These are phyloP conservation scores for Lasiommata megera DNA, from an alignment of 2,888 invertebrate genomes.

Conservation along the genomic window DNA sequence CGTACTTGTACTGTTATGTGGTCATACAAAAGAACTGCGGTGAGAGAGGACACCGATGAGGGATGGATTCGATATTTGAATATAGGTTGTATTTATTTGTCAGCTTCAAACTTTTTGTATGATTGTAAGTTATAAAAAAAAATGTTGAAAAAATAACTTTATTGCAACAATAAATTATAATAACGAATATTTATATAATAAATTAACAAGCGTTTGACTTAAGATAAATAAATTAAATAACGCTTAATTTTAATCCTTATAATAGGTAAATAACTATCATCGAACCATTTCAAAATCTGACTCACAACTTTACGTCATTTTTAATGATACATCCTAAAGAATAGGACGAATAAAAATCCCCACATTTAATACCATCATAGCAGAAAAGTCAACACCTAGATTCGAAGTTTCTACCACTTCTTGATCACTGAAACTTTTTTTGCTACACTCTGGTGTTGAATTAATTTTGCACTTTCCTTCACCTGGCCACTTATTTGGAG, in stretches of 20 bases:
- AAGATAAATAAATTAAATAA: neutral
- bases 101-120: no score
- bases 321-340: neutral
- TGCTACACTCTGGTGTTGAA: no score
- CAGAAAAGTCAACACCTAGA: neutral
- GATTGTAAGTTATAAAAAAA: no score
- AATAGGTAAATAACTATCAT: neutral
- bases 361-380: slow-evolving; percentile 2
- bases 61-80: no score
- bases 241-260: neutral
- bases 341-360: slow-evolving; percentile 3
- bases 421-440: slow-evolving; percentile 1
- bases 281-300: neutral
- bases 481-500: neutral
- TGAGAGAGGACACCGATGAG: no score
- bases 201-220: neutral
- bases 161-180: neutral
- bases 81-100: no score
- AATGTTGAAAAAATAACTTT: neutral
- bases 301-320: neutral
- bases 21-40: no score
- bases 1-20: no score
- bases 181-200: neutral
- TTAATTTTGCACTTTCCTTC: neutral
- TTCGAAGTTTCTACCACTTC: neutral